Evolutionary conservation across 2,797 vertebrate species (phyloP).

Genomic region (Halcyon chelicuti): DNA sequence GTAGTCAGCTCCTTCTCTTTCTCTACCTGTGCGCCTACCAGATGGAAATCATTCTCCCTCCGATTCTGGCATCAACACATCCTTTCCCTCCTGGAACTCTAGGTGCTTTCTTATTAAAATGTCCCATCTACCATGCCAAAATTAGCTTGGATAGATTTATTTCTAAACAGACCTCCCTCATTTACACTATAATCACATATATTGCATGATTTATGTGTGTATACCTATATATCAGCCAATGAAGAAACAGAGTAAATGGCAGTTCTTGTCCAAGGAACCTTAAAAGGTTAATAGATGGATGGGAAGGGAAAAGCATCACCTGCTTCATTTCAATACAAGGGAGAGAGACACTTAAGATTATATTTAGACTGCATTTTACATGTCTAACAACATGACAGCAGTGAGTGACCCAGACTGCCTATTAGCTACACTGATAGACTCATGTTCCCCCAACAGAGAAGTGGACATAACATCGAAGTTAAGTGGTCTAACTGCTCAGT

Average conservation of each 20-base stretch:
- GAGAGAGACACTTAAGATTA: neutral
- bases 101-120: neutral
- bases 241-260: neutral
- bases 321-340: neutral
- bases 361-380: neutral
- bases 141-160: neutral
- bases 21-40: neutral
- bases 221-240: neutral
- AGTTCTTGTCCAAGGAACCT: neutral
- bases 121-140: neutral
- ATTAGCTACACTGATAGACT: neutral
- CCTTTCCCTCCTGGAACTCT: neutral
- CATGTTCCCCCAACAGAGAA: accelerated
- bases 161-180: neutral
- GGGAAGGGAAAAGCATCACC: neutral
- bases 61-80: neutral
- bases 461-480: accelerated
- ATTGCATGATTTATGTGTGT: neutral
- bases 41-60: neutral
- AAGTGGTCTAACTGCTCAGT: neutral
- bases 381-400: neutral
- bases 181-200: neutral
- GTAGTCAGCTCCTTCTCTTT: neutral
- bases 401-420: neutral
- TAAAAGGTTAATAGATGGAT: neutral